Evolutionary conservation across 2,797 vertebrate genomes (phyloP).

Genomic region (Platyrinchus mystaceus): DNA sequence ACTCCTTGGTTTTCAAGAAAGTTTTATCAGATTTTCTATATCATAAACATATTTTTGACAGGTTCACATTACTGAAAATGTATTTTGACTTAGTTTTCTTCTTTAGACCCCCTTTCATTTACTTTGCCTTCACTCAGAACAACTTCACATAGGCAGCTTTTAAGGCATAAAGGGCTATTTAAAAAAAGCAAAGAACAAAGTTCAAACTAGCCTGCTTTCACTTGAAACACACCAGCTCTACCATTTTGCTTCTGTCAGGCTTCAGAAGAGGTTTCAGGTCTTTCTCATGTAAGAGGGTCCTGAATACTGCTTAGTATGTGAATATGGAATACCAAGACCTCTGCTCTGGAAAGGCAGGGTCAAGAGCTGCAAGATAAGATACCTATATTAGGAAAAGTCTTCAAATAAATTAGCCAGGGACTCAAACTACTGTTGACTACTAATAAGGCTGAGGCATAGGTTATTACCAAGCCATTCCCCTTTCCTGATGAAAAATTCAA

Average conservation of each 20-base stretch:
- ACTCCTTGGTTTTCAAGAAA: neutral
- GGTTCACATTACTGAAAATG: neutral
- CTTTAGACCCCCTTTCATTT: neutral
- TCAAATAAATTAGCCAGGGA: neutral
- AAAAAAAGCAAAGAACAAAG: neutral
- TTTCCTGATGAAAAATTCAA: neutral
- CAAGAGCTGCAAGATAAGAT: neutral
- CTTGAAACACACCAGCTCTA: neutral
- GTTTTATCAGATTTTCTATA: neutral
- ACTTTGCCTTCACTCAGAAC: neutral
- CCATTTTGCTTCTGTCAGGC: neutral
- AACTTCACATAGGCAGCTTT: neutral
- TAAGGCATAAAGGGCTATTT: neutral
- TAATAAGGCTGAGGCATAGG: neutral
- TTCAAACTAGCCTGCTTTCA: too few relatives aligned
- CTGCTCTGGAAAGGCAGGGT: neutral
- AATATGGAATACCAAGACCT: neutral
- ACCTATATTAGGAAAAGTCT: neutral
- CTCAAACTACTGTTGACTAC: neutral
- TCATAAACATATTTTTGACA: neutral
- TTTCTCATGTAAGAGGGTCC: neutral
- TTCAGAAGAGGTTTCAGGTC: neutral
- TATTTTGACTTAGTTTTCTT: neutral
- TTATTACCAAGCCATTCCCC: neutral
- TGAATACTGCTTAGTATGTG: neutral